Conservation (phyloP, 2,797 vertebrate genomes). For the Amblyopsis hoosieri region DNA sequence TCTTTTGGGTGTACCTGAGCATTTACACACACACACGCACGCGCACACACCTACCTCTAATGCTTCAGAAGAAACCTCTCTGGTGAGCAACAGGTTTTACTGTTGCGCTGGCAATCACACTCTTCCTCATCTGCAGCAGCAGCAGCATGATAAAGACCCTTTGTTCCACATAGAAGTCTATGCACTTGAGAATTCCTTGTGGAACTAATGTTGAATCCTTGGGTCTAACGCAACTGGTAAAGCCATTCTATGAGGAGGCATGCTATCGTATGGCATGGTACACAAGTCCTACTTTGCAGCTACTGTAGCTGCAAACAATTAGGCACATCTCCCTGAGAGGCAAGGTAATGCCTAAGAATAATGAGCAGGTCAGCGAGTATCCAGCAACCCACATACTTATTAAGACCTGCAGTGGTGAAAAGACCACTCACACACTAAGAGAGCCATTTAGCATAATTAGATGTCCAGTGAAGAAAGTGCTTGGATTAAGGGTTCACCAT, state of each 20-base stretch:
- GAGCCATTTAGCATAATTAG: conserved; percentile 69
- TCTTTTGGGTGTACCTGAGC: too few species aligned
- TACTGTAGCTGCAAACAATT: conserved; percentile 51
- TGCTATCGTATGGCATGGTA: conserved; percentile 34
- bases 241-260: conserved; percentile 23
- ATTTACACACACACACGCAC: neutral
- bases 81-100: neutral
- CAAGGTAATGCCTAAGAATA: conserved; percentile 61
- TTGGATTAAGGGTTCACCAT: conserved; percentile 35
- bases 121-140: neutral
- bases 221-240: conserved; percentile 21
- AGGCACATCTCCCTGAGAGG: conserved; percentile 52
- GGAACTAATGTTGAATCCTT: conserved; percentile 12
- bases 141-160: neutral
- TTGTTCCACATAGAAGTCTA: neutral
- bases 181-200: conserved; percentile 19
- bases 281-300: conserved; percentile 25
- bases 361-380: conserved; percentile 70
- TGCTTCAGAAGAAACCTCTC: neutral
- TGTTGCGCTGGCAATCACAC: neutral
- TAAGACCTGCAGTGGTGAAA: conserved; percentile 53
- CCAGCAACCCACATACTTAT: conserved; percentile 64
- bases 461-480: conserved; percentile 53
- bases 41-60: neutral
- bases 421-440: conserved; percentile 49